Base-by-base conservation (phyloP, 53 echinoderm and acorn worm species). In the Stichopus horrens region DNA sequence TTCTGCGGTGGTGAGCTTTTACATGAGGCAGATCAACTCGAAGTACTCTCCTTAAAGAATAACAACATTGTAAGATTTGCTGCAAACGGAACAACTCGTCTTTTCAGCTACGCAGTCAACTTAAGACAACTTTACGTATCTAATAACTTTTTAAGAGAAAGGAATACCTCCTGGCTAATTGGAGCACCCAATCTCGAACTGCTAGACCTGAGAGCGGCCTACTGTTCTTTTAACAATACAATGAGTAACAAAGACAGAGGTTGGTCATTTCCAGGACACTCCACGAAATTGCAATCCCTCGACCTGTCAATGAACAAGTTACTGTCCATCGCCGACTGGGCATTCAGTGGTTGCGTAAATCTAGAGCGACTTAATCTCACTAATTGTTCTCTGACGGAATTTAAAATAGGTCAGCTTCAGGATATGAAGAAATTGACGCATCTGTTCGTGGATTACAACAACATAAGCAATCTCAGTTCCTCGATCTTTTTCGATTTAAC, bases 341-440 rank as follows among this genome's bases (percentile, higher is more conserved):
- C 54, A 5, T 87, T 87, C 37, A 87, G 87, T 19, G 75, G 87
- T n/a, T 87, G 87, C 21, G 23, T 73, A 53, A 87, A 87, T 75
- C 21, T 87, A n/a, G 54, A 57, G 21, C 23, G 19, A 21, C 55
- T 87, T 9, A 87, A 87, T 75, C 54, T 87, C 9, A 87, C 87
- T 57, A 87, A 87, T 55, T 74, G 74, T 74, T 87, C 87, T 14
- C 22, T 87, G 7, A 54, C 54, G 56, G 75, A 74, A 68, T 87
- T 87, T 37, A 73, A 21, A 55, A 13, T 55, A 73, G 87, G 87
- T 0, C 74, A 87, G 58, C 58, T 75, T 53, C 74, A 87, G 75
- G 75, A 87, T 54, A 74, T 87, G 21, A 74, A 87, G 56, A 75
- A 75, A 87, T 54, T 87, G 16, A 20, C 55, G 21, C 21, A 87